phyloP scores from a whole-genome alignment of 2,888 invertebrate species.

The Phania funesta region DNA sequence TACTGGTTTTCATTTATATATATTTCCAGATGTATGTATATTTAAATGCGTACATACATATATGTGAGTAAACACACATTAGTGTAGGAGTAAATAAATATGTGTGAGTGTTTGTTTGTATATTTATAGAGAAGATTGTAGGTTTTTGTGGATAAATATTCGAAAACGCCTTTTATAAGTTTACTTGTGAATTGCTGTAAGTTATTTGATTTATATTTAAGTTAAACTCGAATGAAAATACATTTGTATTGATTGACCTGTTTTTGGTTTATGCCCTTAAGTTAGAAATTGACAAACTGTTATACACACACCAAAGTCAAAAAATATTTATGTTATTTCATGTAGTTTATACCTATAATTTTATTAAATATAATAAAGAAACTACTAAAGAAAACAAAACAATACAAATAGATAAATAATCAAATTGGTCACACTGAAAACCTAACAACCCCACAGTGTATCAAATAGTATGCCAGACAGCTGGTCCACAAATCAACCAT shows the following conservation, averaged over 20 bases:
- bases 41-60: too few species aligned
- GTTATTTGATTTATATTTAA: slow-evolving; percentile 25
- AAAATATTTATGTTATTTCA: too few species aligned
- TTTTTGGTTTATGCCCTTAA: slow-evolving; percentile 25
- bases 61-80: too few species aligned
- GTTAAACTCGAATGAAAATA: slow-evolving; percentile 37
- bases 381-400: neutral
- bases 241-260: slow-evolving; percentile 53
- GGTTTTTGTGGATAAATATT: slow-evolving; percentile 20
- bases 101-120: neutral
- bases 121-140: neutral
- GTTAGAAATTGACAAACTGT: neutral
- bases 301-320: neutral
- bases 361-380: slow-evolving; percentile 39
- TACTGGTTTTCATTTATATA: too few species aligned
- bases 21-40: too few species aligned
- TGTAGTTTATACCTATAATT: too few species aligned
- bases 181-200: neutral
- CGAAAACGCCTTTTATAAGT: slow-evolving; percentile 31
- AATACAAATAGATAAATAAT: slow-evolving; percentile 22
- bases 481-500: neutral
- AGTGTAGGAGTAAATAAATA: neutral
- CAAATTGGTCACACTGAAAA: slow-evolving; percentile 22
- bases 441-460: neutral
- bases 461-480: neutral